These are phyloP conservation scores for Thyatira batis DNA, from an alignment of 2,888 invertebrate genomes.

Conservation along the genomic window DNA sequence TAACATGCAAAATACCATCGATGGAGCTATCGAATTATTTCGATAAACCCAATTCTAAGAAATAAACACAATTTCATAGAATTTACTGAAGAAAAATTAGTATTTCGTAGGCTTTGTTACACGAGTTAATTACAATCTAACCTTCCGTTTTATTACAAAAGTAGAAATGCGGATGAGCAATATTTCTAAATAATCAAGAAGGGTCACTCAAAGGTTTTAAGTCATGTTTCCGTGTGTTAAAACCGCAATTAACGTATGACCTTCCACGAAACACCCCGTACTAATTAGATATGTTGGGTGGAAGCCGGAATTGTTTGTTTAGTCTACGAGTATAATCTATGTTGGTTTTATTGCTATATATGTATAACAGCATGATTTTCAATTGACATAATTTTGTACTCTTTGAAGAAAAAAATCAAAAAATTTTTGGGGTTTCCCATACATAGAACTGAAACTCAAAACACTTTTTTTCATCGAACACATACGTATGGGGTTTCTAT, in stretches of 20 bases:
- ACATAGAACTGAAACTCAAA: no score
- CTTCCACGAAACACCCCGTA: conserved; percentile 41
- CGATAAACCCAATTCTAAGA: no score
- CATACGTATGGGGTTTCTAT: no score
- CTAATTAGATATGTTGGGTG: conserved; percentile 44
- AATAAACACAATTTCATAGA: no score
- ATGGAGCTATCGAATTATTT: no score
- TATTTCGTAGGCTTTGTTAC: background rate
- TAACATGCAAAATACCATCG: no score
- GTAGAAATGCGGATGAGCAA: conserved; percentile 43
- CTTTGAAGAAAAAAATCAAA: no score
- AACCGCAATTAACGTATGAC: conserved; percentile 60
- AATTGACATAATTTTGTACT: no score
- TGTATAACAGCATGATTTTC: background rate
- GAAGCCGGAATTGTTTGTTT: background rate
- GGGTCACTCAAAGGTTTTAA: conserved; percentile 49
- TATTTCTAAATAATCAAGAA: conserved; percentile 55
- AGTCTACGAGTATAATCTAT: background rate
- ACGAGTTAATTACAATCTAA: background rate
- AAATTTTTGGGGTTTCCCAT: no score
- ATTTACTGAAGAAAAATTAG: no score
- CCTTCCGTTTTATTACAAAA: conserved; percentile 1
- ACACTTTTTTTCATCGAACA: no score
- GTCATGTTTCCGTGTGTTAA: conserved; percentile 52
- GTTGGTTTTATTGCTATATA: background rate